Evolutionary conservation across 2,113 vertebrate genomes (phyloP).

Genomic region (Mus pahari): DNA sequence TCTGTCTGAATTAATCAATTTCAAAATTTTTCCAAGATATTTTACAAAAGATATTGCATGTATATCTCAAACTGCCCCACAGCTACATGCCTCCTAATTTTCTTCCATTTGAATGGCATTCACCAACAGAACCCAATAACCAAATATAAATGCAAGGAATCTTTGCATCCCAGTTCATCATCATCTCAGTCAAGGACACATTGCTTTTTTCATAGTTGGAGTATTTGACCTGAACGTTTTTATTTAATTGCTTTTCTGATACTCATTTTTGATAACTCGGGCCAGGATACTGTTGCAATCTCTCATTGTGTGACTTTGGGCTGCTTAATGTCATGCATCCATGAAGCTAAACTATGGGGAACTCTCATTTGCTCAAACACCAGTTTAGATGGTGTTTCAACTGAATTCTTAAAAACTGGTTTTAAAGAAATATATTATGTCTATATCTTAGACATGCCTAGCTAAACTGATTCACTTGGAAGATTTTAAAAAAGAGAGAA

Average conservation of each 20-base stretch:
- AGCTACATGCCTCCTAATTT: not conserved
- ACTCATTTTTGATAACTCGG: not conserved
- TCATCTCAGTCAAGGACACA: not conserved
- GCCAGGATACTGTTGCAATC: too few relatives aligned
- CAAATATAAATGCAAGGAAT: fast-evolving
- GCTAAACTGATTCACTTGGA: not conserved
- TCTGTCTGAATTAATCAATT: not conserved
- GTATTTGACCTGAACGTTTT: not conserved
- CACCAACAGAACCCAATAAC: not conserved
- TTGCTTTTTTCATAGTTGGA: not conserved
- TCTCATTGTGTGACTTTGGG: not conserved
- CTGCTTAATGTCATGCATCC: not conserved
- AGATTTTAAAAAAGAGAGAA: not conserved
- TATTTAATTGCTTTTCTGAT: not conserved
- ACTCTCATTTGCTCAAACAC: not conserved
- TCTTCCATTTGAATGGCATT: not conserved
- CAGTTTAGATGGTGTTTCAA: not conserved
- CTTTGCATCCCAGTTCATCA: not conserved
- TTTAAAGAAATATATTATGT: not conserved
- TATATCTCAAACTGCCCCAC: not conserved
- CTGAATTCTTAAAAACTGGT: not conserved
- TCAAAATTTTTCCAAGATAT: not conserved
- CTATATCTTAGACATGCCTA: not conserved
- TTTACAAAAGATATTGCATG: not conserved
- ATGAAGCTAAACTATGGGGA: not conserved